Percentiles rank a stretch among this genome's conserved stretches.
These are phyloP conservation scores for Lordiphosa mommai DNA, from an alignment of 1,140 invertebrate species.

Conservation along the genomic window DNA sequence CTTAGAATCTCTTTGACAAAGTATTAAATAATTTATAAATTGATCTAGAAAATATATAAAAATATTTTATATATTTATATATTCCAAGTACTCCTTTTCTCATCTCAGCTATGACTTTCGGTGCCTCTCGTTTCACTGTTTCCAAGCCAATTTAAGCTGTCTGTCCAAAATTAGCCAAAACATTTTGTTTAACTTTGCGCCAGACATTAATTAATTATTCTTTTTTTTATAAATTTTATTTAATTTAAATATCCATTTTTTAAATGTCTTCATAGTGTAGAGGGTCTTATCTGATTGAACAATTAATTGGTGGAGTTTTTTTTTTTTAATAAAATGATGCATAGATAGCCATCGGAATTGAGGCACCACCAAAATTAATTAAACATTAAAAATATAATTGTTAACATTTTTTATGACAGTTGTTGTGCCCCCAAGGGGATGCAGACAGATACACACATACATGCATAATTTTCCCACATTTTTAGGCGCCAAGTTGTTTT, in stretches of 20 bases:
- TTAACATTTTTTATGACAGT: slow-evolving; percentile 43
- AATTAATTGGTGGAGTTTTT: slow-evolving; percentile 68
- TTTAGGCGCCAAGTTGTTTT: too few species aligned
- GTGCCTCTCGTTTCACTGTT: slow-evolving; percentile 9
- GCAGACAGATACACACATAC: slow-evolving; percentile 14
- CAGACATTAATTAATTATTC: slow-evolving; percentile 49
- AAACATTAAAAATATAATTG: slow-evolving; percentile 56
- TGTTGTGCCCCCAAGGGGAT: slow-evolving; percentile 2
- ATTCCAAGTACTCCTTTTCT: too few species aligned
- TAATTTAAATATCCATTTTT: slow-evolving; percentile 57
- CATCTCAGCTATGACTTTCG: too few species aligned
- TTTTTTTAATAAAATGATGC: slow-evolving; percentile 37
- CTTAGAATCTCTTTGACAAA: too few species aligned
- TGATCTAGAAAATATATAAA: too few species aligned
- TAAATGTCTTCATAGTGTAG: slow-evolving; percentile 69
- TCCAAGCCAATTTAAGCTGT: slow-evolving; percentile 14
- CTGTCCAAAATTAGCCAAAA: slow-evolving; percentile 53
- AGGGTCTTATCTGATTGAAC: slow-evolving; percentile 65
- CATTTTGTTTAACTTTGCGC: not conserved
- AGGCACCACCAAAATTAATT: slow-evolving; percentile 54
- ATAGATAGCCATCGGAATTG: slow-evolving; percentile 62
- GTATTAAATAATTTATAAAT: too few species aligned
- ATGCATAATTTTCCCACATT: too few species aligned
- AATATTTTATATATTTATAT: too few species aligned
- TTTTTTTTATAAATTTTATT: slow-evolving; percentile 51